Conservation (phyloP, 2,113 vertebrate species). For the Rhagologus leucostigma region DNA sequence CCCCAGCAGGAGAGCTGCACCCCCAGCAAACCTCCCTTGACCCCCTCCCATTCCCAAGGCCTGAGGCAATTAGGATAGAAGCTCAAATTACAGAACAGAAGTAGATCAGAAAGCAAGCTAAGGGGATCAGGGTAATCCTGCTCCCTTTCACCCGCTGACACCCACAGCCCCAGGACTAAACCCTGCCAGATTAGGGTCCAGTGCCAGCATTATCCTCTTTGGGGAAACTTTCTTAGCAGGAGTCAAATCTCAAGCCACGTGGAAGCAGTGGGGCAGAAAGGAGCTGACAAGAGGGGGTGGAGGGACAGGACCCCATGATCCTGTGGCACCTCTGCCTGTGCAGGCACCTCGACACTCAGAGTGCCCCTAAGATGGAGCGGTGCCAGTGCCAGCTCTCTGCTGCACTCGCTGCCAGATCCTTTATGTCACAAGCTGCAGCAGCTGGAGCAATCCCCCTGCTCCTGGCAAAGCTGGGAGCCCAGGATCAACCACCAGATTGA, state of each 20-base stretch:
- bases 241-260: background rate
- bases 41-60: background rate
- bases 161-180: background rate
- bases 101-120: slow-evolving; percentile 5
- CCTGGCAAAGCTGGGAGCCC: background rate
- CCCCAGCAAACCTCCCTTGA: background rate
- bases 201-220: background rate
- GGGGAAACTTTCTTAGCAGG: background rate
- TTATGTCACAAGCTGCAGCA: background rate
- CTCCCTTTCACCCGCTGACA: background rate
- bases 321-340: background rate
- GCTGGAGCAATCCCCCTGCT: background rate
- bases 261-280: background rate
- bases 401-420: background rate
- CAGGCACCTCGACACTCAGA: background rate
- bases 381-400: background rate
- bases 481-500: background rate
- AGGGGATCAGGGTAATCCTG: slow-evolving; percentile 2
- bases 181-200: background rate
- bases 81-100: background rate
- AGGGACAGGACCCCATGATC: background rate
- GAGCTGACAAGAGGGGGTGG: background rate
- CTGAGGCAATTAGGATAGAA: background rate
- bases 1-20: background rate
- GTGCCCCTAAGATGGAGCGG: background rate